These are phyloP conservation scores for Drosophila orena DNA, from an alignment of 1,140 invertebrate species.

Conservation along the genomic window DNA sequence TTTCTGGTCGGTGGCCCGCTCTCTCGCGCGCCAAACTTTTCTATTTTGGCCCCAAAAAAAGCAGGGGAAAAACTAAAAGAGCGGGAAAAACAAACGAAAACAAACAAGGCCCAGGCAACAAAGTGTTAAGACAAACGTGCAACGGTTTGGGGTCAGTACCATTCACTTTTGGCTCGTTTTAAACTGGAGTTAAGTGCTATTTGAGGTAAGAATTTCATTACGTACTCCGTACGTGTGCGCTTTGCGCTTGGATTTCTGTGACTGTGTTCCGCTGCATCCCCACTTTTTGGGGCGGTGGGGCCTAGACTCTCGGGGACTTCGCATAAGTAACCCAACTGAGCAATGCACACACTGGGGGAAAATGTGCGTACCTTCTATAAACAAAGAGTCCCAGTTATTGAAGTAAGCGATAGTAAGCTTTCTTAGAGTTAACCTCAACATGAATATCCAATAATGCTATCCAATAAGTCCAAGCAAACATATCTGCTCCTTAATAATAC, in stretches of 20 bases:
- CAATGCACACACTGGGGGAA: constrained; percentile 27
- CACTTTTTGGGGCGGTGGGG: constrained; percentile 6
- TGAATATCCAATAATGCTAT: too few relatives aligned
- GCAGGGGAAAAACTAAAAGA: constrained; percentile 1
- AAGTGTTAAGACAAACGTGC: constrained; percentile 82
- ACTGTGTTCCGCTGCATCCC: constrained; percentile 41
- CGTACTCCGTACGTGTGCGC: constrained; percentile 75
- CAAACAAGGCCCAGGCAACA: constrained; percentile 76
- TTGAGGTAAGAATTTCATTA: constrained; percentile 83
- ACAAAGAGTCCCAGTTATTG: not conserved
- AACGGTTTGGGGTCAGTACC: constrained; percentile 82
- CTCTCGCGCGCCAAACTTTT: constrained; percentile 64
- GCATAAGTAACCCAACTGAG: constrained; percentile 48
- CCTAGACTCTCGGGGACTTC: constrained; percentile 40
- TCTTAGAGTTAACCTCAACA: too few relatives aligned
- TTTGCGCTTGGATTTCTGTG: constrained; percentile 47
- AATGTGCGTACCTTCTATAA: not conserved
- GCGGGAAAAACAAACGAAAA: constrained; percentile 31
- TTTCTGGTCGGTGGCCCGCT: constrained; percentile 66
- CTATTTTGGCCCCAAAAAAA: constrained; percentile 69
- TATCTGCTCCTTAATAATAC: too few relatives aligned
- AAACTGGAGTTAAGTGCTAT: constrained; percentile 83
- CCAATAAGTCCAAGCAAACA: too few relatives aligned
- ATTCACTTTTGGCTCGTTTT: constrained; percentile 83
- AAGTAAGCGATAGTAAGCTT: too few relatives aligned